A percentile compares a stretch with the other conserved stretches of the same genome.
These are phyloP conservation scores for Gasterosteus aculeatus DNA, from an alignment of 2,113 vertebrate species.

Conservation along the genomic window DNA sequence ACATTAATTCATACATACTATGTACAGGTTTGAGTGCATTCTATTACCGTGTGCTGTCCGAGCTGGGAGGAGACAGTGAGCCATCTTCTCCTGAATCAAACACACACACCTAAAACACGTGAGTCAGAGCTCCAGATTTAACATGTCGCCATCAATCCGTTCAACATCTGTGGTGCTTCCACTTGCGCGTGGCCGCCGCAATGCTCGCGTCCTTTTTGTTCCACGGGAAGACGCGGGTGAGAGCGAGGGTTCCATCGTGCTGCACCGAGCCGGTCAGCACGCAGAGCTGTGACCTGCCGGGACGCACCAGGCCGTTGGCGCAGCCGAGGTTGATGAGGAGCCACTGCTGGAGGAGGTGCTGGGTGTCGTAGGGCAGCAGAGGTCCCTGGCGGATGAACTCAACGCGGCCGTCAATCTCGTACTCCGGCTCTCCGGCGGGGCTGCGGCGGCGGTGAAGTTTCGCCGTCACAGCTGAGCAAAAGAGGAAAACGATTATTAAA, in stretches of 20 bases:
- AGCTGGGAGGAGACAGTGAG: constrained; percentile 33
- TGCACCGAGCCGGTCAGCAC: constrained; percentile 84
- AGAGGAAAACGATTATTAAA: background rate
- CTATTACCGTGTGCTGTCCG: constrained; percentile 59
- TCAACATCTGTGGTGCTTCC: constrained; percentile 88
- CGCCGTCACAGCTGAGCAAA: constrained; percentile 84
- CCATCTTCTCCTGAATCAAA: background rate
- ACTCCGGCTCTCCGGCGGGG: constrained; percentile 75
- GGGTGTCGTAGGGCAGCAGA: constrained; percentile 86
- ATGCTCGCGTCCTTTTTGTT: constrained; percentile 85
- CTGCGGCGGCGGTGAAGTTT: constrained; percentile 82
- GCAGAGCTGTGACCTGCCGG: constrained; percentile 81
- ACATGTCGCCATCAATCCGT: background rate
- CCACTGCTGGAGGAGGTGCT: constrained; percentile 87
- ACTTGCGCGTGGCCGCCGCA: constrained; percentile 83
- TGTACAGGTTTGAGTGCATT: constrained; percentile 81
- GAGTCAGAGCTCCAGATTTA: constrained; percentile 7
- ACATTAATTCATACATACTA: constrained; percentile 66
- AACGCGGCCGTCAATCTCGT: constrained; percentile 84
- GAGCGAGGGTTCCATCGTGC: constrained; percentile 71
- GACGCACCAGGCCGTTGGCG: constrained; percentile 75
- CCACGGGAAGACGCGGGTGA: constrained; percentile 86
- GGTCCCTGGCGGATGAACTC: constrained; percentile 86
- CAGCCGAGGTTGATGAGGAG: constrained; percentile 88
- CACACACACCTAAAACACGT: constrained; percentile 15